A percentile compares a stretch with the other conserved stretches of the same genome.
Conservation (phyloP, 2,888 invertebrate species). For the Acronicta alni region DNA sequence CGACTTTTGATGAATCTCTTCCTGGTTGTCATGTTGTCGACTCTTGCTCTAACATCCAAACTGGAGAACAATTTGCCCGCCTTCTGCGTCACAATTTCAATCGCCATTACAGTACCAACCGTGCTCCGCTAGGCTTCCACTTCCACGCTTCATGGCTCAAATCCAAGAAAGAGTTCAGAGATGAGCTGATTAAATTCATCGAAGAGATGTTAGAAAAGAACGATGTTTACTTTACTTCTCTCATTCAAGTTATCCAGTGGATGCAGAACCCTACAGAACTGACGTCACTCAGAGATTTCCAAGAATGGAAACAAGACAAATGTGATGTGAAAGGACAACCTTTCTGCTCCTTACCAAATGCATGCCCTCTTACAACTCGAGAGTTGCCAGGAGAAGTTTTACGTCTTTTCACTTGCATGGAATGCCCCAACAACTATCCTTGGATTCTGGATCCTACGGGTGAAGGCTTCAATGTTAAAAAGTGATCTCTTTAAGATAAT, state of each 20-base stretch:
- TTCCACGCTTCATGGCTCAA: constrained; percentile 99
- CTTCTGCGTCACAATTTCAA: constrained; percentile 98
- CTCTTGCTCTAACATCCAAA: constrained; percentile 97
- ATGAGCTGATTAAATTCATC: constrained; percentile 97
- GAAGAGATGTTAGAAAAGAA: constrained; percentile 97
- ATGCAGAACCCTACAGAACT: constrained; percentile 98
- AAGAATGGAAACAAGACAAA: constrained; percentile 97
- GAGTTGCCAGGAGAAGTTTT: constrained; percentile 97
- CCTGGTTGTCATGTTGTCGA: constrained; percentile 98
- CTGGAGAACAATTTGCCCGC: constrained; percentile 96
- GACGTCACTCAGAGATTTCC: constrained; percentile 95
- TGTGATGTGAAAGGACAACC: constrained; percentile 98
- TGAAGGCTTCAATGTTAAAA: constrained; percentile 96
- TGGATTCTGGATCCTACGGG: constrained; percentile 98
- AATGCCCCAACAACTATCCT: constrained; percentile 98
- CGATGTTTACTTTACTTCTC: constrained; percentile 97
- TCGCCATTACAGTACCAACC: constrained; percentile 97
- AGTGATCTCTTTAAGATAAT: constrained; percentile 90
- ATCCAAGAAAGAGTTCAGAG: constrained; percentile 97
- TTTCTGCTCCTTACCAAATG: constrained; percentile 97
- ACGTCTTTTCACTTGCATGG: constrained; percentile 98
- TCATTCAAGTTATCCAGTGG: constrained; percentile 97
- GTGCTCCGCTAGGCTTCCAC: constrained; percentile 97
- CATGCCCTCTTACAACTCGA: constrained; percentile 96
- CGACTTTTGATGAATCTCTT: constrained; percentile 97